Conservation (phyloP, 2,888 invertebrate genomes). For the Parthenolecanium corni region DNA sequence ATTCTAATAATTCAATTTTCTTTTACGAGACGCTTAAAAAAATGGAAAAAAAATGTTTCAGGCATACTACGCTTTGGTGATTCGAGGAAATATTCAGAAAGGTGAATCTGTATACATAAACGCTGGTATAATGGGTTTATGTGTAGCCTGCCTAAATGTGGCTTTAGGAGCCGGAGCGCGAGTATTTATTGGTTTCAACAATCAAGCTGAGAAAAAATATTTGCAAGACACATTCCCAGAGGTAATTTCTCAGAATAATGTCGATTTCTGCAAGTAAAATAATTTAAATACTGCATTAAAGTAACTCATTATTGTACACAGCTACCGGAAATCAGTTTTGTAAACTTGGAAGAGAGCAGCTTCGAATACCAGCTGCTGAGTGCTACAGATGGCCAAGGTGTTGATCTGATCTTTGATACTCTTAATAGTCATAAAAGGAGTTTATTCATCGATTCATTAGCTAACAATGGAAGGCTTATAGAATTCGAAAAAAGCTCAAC, state of each 20-base stretch:
- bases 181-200: constrained; percentile 86
- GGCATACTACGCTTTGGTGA: constrained; percentile 76
- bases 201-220: constrained; percentile 73
- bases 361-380: constrained; percentile 82
- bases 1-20: too few relatives aligned
- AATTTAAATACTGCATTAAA: neutral
- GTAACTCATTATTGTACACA: too few relatives aligned
- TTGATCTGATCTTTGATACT: constrained; percentile 90
- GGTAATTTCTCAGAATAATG: too few relatives aligned
- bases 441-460: constrained; percentile 25
- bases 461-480: constrained; percentile 26
- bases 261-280: too few relatives aligned
- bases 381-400: constrained; percentile 78
- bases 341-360: constrained; percentile 77
- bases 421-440: constrained; percentile 45
- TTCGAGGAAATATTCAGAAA: constrained; percentile 70
- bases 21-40: too few relatives aligned
- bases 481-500: constrained; percentile 29
- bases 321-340: constrained; percentile 66
- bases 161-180: constrained; percentile 77
- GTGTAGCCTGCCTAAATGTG: constrained; percentile 90
- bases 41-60: too few relatives aligned
- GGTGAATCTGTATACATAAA: constrained; percentile 82
- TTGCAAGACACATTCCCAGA: constrained; percentile 74
- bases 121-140: constrained; percentile 91